A percentile compares a stretch with the other conserved stretches of the same genome.
These are phyloP conservation scores for Dicycla oo DNA, from an alignment of 2,888 invertebrate genomes.

Conservation along the genomic window DNA sequence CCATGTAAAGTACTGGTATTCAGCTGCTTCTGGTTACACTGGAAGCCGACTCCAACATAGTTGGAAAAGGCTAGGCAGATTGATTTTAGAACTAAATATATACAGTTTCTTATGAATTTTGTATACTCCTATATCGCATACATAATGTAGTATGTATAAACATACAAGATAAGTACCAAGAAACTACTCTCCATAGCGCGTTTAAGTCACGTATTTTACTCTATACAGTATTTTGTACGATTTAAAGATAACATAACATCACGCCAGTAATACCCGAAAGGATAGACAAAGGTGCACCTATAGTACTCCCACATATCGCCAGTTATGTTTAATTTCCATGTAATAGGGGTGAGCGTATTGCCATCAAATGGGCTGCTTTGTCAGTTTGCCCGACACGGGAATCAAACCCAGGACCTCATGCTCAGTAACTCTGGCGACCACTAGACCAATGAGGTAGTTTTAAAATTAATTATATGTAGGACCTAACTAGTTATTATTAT, in stretches of 20 bases:
- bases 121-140: slow-evolving; percentile 14
- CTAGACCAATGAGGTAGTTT: neutral
- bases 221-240: neutral
- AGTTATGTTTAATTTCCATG: neutral
- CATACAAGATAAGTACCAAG: neutral
- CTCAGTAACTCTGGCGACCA: neutral
- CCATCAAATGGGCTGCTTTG: too few species aligned
- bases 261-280: neutral
- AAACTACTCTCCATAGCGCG: neutral
- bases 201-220: neutral
- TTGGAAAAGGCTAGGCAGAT: too few species aligned
- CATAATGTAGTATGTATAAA: slow-evolving; percentile 17
- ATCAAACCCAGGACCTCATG: neutral
- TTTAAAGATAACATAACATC: neutral
- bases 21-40: too few species aligned
- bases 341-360: neutral
- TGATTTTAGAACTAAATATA: too few species aligned
- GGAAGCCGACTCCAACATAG: too few species aligned
- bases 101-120: neutral
- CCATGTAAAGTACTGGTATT: too few species aligned
- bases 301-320: neutral
- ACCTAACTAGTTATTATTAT: too few species aligned
- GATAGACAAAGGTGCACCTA: neutral
- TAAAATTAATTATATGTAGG: too few species aligned
- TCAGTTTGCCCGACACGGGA: neutral